Percentiles rank a stretch among this genome's conserved stretches.
Evolutionary conservation across 2,113 vertebrate species (phyloP).

Genomic region (Cavia aperea): DNA sequence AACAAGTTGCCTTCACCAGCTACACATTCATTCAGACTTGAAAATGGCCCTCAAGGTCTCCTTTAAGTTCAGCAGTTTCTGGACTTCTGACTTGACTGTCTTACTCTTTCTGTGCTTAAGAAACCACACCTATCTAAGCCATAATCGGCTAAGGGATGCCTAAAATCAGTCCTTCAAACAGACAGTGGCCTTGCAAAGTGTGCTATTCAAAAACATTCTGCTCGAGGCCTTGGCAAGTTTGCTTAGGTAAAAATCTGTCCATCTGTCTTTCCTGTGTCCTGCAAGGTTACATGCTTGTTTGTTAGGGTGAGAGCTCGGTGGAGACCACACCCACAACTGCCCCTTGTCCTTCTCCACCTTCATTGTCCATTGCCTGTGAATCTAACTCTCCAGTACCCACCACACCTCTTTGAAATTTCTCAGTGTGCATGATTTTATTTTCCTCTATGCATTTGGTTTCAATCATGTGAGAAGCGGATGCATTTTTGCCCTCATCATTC

Average conservation of each 20-base stretch:
- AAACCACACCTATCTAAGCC: not conserved
- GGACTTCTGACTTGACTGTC: not conserved
- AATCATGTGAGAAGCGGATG: fast-evolving
- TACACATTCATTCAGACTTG: not conserved
- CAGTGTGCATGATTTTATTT: fast-evolving
- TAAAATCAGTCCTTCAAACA: not conserved
- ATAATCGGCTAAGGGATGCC: too few species aligned
- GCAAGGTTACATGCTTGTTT: not conserved
- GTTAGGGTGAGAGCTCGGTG: not conserved
- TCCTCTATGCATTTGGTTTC: not conserved
- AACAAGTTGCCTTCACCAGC: not conserved
- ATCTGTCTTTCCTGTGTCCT: too few species aligned
- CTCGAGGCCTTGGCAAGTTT: not conserved
- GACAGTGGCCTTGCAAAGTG: too few species aligned
- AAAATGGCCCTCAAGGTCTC: not conserved
- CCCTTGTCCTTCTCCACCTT: not conserved
- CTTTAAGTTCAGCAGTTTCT: not conserved
- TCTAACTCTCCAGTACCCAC: not conserved
- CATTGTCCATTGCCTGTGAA: not conserved
- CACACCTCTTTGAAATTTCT: not conserved
- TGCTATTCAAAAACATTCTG: not conserved
- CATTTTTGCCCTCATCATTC: too few species aligned
- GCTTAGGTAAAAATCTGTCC: too few species aligned
- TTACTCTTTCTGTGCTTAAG: not conserved
- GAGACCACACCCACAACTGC: too few species aligned